A percentile compares a stretch with the other conserved stretches of the same genome.
Evolutionary conservation across 2,113 vertebrate species (phyloP).

Genomic region (Heptranchias perlo): DNA sequence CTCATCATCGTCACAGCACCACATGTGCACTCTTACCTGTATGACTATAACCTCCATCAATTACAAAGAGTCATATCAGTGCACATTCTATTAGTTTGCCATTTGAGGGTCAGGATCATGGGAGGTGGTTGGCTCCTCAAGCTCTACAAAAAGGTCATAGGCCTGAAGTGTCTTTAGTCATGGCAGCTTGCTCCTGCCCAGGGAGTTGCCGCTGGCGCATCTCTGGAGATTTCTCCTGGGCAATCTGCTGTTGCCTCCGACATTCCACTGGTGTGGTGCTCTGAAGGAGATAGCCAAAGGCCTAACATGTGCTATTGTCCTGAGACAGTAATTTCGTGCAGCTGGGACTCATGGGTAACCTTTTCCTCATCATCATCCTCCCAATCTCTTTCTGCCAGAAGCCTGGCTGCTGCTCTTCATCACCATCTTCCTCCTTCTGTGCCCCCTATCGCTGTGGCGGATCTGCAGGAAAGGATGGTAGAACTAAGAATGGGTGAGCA

Average conservation of each 20-base stretch:
- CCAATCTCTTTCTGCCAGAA: neutral
- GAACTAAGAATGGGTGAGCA: neutral
- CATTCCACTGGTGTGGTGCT: neutral
- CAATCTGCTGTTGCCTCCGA: neutral
- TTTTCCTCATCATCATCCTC: neutral
- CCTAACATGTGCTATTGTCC: neutral
- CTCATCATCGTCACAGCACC: neutral
- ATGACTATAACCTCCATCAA: neutral
- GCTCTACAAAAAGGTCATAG: neutral
- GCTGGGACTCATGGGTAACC: neutral
- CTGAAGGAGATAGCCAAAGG: no score
- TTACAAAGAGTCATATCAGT: neutral
- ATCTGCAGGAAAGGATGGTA: neutral
- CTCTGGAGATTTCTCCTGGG: neutral
- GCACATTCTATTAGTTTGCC: neutral
- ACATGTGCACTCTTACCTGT: neutral
- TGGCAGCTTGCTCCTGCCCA: neutral
- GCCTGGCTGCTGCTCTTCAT: neutral
- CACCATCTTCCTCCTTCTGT: neutral
- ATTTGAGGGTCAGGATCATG: neutral
- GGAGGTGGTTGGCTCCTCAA: neutral
- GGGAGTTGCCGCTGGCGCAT: no score
- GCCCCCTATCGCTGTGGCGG: neutral
- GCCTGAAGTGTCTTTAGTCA: neutral
- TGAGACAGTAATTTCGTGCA: neutral